These are phyloP conservation scores for Teleopsis dalmanni DNA, from an alignment of 1,140 invertebrate species.

Conservation along the genomic window DNA sequence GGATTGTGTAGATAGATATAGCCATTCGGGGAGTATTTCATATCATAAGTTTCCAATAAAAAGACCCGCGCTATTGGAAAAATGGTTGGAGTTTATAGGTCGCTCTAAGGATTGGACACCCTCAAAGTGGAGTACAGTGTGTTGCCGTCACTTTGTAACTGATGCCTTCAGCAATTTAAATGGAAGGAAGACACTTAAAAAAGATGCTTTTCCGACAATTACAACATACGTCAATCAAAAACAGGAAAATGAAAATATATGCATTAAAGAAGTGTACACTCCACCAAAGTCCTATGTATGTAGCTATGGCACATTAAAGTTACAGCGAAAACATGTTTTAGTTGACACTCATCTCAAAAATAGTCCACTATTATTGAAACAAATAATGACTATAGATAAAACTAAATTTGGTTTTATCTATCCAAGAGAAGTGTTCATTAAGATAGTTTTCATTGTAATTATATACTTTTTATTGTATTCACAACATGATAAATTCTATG, in stretches of 20 bases:
- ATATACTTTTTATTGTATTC: too few relatives aligned
- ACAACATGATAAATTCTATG: too few relatives aligned
- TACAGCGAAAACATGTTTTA: too few relatives aligned
- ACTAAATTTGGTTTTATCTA: too few relatives aligned
- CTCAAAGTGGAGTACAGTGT: slow-evolving; percentile 37
- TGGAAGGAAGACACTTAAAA: slow-evolving; percentile 32
- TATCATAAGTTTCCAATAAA: slow-evolving; percentile 42
- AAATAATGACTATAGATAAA: too few relatives aligned
- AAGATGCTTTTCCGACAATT: slow-evolving; percentile 31
- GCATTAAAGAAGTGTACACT: not conserved
- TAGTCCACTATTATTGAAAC: too few relatives aligned
- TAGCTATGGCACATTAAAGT: too few relatives aligned
- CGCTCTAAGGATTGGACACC: slow-evolving; percentile 31
- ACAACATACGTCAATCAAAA: not conserved
- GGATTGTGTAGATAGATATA: slow-evolving; percentile 41
- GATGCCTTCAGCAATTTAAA: slow-evolving; percentile 30
- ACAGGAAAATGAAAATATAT: not conserved
- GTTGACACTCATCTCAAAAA: too few relatives aligned
- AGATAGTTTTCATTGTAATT: too few relatives aligned
- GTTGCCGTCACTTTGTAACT: slow-evolving; percentile 34
- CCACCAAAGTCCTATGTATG: too few relatives aligned
- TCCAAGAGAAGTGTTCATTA: too few relatives aligned
- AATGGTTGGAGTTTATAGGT: slow-evolving; percentile 32
- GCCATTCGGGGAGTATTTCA: slow-evolving; percentile 34
- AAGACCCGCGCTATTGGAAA: slow-evolving; percentile 28